phyloP scores from a whole-genome alignment of 2,888 invertebrate species.

The Antheraea assamensis region DNA sequence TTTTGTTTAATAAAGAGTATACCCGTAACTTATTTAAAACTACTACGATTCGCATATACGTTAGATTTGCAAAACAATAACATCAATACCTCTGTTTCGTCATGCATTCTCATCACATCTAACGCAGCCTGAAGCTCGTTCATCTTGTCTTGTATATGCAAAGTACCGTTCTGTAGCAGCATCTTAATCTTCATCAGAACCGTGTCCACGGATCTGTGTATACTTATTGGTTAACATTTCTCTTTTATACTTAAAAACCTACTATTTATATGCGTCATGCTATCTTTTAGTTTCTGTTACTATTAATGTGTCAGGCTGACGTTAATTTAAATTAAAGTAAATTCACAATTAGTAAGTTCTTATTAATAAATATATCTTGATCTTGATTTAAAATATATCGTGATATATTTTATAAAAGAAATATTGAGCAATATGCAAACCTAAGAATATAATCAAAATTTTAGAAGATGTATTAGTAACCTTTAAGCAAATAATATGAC shows the following conservation, averaged over 20 bases:
- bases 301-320: too few relatives aligned
- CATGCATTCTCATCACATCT: constrained; percentile 49
- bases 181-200: constrained; percentile 66
- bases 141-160: constrained; percentile 64
- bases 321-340: too few relatives aligned
- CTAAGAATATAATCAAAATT: too few relatives aligned
- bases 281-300: neutral
- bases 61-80: neutral
- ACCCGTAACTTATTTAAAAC: neutral
- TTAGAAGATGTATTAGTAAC: neutral
- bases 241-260: neutral
- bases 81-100: constrained; percentile 49
- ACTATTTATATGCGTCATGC: neutral
- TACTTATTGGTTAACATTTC: neutral
- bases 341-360: too few relatives aligned
- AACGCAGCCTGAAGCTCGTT: constrained; percentile 54
- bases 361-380: too few relatives aligned
- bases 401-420: too few relatives aligned
- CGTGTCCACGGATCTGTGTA: constrained; percentile 65
- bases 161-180: constrained; percentile 68
- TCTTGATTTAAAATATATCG: too few relatives aligned
- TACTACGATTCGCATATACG: neutral
- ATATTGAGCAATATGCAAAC: too few relatives aligned
- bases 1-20: neutral
- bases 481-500: neutral